Evolutionary conservation across 2,888 invertebrate species (phyloP).

Genomic region (Dinocampus coccinellae): DNA sequence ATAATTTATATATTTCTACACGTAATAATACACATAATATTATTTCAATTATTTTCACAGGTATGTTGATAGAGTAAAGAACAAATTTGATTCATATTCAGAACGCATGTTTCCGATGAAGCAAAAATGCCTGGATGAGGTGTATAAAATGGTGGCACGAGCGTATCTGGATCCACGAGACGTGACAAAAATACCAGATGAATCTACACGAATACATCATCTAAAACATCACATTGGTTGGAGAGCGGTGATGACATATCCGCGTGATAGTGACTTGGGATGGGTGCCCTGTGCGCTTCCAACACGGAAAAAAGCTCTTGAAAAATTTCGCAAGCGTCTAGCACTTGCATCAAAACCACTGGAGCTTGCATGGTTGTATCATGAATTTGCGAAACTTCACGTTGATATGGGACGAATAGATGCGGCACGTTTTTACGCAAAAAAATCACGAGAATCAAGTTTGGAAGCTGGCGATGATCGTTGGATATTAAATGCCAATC

Average conservation of each 20-base stretch:
- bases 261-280: slow-evolving; percentile 57
- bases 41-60: slow-evolving; percentile 30
- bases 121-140: slow-evolving; percentile 60
- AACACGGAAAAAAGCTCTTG: slow-evolving; percentile 41
- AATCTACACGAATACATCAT: slow-evolving; percentile 41
- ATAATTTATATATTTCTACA: not conserved
- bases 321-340: slow-evolving; percentile 52
- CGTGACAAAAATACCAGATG: slow-evolving; percentile 48
- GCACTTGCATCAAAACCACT: slow-evolving; percentile 58
- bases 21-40: not conserved
- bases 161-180: slow-evolving; percentile 69
- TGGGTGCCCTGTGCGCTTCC: slow-evolving; percentile 49
- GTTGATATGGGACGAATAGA: slow-evolving; percentile 68
- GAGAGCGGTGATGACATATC: slow-evolving; percentile 46
- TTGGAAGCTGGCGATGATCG: slow-evolving; percentile 56
- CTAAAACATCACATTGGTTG: slow-evolving; percentile 59
- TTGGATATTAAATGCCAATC: slow-evolving; percentile 69
- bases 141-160: slow-evolving; percentile 68
- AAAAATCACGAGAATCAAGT: slow-evolving; percentile 61
- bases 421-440: slow-evolving; percentile 64
- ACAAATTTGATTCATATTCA: slow-evolving; percentile 67
- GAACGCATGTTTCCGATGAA: slow-evolving; percentile 67
- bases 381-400: slow-evolving; percentile 69
- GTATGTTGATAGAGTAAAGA: slow-evolving; percentile 66
- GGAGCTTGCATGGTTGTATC: slow-evolving; percentile 71